These are phyloP conservation scores for Morbakka virulenta DNA, from an alignment of 30 jellyfish, hydroid and myxozoan genomes.

Conservation along the genomic window DNA sequence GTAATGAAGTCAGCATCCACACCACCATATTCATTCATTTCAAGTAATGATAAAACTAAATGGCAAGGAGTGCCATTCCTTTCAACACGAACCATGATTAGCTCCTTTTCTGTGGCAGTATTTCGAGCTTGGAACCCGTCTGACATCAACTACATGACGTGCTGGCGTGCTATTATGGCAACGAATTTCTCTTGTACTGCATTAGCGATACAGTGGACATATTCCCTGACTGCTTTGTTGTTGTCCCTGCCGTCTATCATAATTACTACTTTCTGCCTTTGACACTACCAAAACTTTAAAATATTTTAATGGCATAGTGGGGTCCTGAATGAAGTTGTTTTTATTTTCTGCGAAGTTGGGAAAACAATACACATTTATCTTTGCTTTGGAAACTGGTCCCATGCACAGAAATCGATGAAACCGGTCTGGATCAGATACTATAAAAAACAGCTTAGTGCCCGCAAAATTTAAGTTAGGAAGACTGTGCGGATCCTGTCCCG, in stretches of 20 bases:
- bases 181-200: slow-evolving; percentile 51
- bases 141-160: slow-evolving; percentile 13
- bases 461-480: too few relatives aligned
- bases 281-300: slow-evolving; percentile 43
- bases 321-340: slow-evolving; percentile 36
- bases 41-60: too few relatives aligned
- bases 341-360: slow-evolving; percentile 10
- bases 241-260: slow-evolving; percentile 39
- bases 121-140: slow-evolving; percentile 53
- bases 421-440: too few relatives aligned
- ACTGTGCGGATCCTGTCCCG: too few relatives aligned
- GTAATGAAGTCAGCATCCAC: slow-evolving; percentile 45
- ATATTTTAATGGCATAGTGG: slow-evolving; percentile 24
- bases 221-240: slow-evolving; percentile 46
- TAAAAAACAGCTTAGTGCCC: too few relatives aligned
- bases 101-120: slow-evolving; percentile 38
- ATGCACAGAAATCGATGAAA: too few relatives aligned
- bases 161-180: slow-evolving; percentile 41
- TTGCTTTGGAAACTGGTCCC: too few relatives aligned
- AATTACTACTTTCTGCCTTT: slow-evolving; percentile 59
- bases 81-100: slow-evolving; percentile 39
- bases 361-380: too few relatives aligned
- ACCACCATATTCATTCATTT: too few relatives aligned
- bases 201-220: slow-evolving; percentile 34
- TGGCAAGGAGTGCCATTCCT: slow-evolving; percentile 68